Percentiles rank a stretch among this genome's conserved stretches.
These are phyloP conservation scores for Daktulosphaira vitifoliae DNA, from an alignment of 1,140 invertebrate genomes.

Conservation along the genomic window DNA sequence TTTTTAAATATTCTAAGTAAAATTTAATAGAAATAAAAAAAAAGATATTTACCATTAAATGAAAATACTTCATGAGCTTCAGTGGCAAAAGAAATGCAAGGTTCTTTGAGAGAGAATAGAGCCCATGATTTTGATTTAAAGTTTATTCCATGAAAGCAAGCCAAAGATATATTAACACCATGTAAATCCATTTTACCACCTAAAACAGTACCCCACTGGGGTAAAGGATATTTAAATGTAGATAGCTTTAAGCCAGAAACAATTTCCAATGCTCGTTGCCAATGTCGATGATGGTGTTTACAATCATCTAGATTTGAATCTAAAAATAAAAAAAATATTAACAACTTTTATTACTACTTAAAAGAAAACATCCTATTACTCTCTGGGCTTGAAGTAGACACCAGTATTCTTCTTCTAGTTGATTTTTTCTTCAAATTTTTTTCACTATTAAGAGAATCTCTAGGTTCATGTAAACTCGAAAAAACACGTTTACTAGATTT, in stretches of 20 bases:
- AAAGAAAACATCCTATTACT: constrained; percentile 2
- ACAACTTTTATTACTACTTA: not conserved
- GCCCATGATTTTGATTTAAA: constrained; percentile 97
- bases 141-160: constrained; percentile 95
- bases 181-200: constrained; percentile 89
- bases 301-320: constrained; percentile 32
- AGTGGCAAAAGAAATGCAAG: constrained; percentile 88
- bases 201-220: constrained; percentile 71
- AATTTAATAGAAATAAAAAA: not conserved
- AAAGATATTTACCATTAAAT: not conserved
- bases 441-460: constrained; percentile 10
- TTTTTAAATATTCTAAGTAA: no score
- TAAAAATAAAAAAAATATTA: not conserved
- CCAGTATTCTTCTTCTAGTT: constrained; percentile 3
- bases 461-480: constrained; percentile 57
- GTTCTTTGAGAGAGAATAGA: constrained; percentile 86
- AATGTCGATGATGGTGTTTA: constrained; percentile 74
- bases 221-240: constrained; percentile 56
- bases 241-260: constrained; percentile 66
- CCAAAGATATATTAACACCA: constrained; percentile 84
- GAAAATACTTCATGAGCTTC: constrained; percentile 72
- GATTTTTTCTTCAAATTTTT: constrained; percentile 13
- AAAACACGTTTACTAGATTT: constrained; percentile 86
- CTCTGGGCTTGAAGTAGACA: constrained; percentile 20
- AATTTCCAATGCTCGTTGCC: constrained; percentile 70